Evolutionary conservation across 2,797 vertebrate genomes (phyloP).

Genomic region (Zalophus californianus): DNA sequence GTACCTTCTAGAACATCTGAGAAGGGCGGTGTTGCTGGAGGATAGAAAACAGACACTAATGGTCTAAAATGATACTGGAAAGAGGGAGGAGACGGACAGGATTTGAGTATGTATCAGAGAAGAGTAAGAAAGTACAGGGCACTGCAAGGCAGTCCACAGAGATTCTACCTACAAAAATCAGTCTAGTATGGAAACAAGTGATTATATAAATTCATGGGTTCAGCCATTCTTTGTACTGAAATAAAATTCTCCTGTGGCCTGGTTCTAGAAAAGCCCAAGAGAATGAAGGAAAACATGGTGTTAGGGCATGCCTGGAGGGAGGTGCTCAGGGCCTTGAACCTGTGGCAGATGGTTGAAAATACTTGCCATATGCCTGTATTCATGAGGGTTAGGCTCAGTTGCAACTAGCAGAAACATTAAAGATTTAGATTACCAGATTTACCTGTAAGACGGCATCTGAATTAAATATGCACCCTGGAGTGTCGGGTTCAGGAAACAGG

Average conservation of each 20-base stretch:
- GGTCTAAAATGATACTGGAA: not conserved
- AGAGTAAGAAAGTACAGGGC: not conserved
- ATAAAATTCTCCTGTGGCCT: not conserved
- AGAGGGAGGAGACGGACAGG: not conserved
- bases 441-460: not conserved
- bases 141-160: not conserved
- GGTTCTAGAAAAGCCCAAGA: not conserved
- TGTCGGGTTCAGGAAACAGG: not conserved
- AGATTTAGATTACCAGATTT: not conserved
- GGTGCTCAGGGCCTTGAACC: not conserved
- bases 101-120: not conserved
- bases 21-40: not conserved
- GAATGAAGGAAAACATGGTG: not conserved
- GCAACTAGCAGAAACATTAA: not conserved
- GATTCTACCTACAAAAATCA: not conserved
- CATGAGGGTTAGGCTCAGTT: not conserved
- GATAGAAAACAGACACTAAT: not conserved
- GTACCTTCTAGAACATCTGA: not conserved
- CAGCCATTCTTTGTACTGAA: not conserved
- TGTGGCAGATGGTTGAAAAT: not conserved
- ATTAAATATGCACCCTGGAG: not conserved
- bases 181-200: not conserved
- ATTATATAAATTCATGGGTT: not conserved
- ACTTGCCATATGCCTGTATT: not conserved
- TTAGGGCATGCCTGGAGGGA: not conserved